Percentiles rank a stretch among this genome's conserved stretches.
Conservation (phyloP, 2,888 invertebrate genomes). For the Gandaritis pyraliata region DNA sequence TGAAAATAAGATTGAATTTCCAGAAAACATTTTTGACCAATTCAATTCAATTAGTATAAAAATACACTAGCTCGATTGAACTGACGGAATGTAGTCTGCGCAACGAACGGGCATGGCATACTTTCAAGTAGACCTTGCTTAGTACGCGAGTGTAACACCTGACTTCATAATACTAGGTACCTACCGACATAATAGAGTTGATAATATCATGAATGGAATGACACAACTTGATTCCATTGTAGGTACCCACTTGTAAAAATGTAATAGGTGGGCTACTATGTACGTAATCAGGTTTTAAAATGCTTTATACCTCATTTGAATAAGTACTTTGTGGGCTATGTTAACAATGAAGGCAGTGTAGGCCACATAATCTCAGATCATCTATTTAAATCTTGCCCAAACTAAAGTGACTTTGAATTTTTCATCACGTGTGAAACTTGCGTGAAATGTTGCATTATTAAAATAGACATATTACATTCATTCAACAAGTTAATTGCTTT, state of each 20-base stretch:
- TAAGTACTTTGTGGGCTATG: slow-evolving; percentile 6
- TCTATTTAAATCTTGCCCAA: slow-evolving; percentile 23
- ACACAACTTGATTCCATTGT: slow-evolving; percentile 51
- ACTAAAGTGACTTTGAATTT: slow-evolving; percentile 21
- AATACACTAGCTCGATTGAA: slow-evolving; percentile 44
- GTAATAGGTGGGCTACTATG: slow-evolving; percentile 21
- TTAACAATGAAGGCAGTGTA: slow-evolving; percentile 7
- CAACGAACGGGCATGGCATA: slow-evolving; percentile 60
- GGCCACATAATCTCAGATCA: slow-evolving; percentile 9
- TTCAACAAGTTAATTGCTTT: slow-evolving; percentile 32
- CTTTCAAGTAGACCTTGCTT: slow-evolving; percentile 67
- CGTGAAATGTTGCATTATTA: slow-evolving; percentile 28
- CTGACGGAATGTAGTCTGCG: slow-evolving; percentile 53
- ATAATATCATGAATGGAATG: slow-evolving; percentile 51
- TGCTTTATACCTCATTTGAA: slow-evolving; percentile 14
- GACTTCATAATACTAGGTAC: slow-evolving; percentile 38
- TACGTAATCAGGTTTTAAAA: slow-evolving; percentile 20
- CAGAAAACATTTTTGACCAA: slow-evolving; percentile 18
- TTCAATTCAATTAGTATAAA: too few species aligned
- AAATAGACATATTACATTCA: slow-evolving; percentile 31
- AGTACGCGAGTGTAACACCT: slow-evolving; percentile 30
- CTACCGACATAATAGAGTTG: slow-evolving; percentile 43
- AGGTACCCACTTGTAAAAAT: slow-evolving; percentile 34
- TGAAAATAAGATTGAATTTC: slow-evolving; percentile 13
- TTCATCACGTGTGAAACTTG: slow-evolving; percentile 26